Evolutionary conservation across 2,113 vertebrate genomes (phyloP).

Genomic region (Pogona vitticeps): DNA sequence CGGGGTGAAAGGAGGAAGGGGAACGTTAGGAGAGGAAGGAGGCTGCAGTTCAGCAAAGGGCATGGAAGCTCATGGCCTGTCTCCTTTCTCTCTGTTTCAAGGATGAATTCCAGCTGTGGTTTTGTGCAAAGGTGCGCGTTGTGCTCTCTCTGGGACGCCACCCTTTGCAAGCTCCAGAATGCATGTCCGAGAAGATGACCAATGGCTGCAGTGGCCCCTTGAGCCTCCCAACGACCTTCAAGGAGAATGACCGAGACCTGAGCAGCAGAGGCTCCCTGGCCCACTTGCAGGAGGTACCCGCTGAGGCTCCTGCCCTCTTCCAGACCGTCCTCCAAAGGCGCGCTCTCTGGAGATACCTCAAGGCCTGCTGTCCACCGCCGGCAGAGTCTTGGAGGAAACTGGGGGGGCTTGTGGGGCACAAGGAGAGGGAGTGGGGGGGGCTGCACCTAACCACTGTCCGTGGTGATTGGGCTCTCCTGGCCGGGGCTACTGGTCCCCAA

Average conservation of each 20-base stretch:
- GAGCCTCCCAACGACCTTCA: slow-evolving; percentile 73
- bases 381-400: not conserved
- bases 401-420: not conserved
- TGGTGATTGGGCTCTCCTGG: too few relatives aligned
- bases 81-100: slow-evolving; percentile 57
- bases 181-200: slow-evolving; percentile 77
- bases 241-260: slow-evolving; percentile 72
- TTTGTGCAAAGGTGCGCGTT: slow-evolving; percentile 90
- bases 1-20: too few relatives aligned
- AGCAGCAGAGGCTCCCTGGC: slow-evolving; percentile 75
- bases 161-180: slow-evolving; percentile 82
- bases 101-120: slow-evolving; percentile 97
- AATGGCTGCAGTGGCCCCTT: slow-evolving; percentile 79
- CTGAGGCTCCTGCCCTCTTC: too few relatives aligned
- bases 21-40: not conserved
- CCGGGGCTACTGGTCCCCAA: not conserved
- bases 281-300: slow-evolving; percentile 59
- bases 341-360: not conserved
- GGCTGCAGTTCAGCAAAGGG: not conserved
- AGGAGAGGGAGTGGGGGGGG: too few relatives aligned
- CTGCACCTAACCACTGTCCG: too few relatives aligned
- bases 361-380: accelerated
- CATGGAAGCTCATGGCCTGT: accelerated
- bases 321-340: not conserved
- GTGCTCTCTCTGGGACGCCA: slow-evolving; percentile 84